A percentile compares a stretch with the other conserved stretches of the same genome.
Conservation (phyloP, 2,888 invertebrate genomes). For the Germaria angustata region DNA sequence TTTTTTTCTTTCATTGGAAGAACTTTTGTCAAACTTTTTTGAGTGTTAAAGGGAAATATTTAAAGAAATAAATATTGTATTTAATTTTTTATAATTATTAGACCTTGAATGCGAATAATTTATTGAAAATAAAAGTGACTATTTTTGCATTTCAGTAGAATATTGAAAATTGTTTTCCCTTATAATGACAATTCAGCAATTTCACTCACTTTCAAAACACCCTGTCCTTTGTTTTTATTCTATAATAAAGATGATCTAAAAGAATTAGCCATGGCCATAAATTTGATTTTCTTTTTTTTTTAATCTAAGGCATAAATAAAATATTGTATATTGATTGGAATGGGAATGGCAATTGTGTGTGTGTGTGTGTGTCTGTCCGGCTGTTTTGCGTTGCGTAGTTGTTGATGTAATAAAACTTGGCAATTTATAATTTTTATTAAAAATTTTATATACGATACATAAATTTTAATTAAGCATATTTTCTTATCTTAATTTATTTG, state of each 20-base stretch:
- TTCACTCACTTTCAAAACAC: neutral
- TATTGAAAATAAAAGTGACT: too few relatives aligned
- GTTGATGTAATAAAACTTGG: conserved; percentile 11
- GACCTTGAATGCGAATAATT: too few relatives aligned
- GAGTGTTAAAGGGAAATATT: too few relatives aligned
- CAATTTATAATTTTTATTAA: conserved; percentile 25
- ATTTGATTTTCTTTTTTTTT: conserved; percentile 20
- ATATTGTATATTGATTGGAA: conserved; percentile 6
- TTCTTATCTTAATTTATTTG: conserved; percentile 12
- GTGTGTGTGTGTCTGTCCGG: neutral
- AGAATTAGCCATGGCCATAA: conserved; percentile 35
- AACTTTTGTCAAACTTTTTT: too few relatives aligned
- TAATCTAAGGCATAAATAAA: neutral
- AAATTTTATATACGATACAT: conserved; percentile 26
- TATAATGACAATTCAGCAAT: too few relatives aligned
- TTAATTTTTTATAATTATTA: too few relatives aligned
- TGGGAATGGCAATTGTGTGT: neutral
- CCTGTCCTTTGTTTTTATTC: conserved; percentile 25
- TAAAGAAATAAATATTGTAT: too few relatives aligned
- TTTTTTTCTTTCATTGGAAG: too few relatives aligned
- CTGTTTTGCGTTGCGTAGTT: neutral
- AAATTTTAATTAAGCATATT: conserved; percentile 58
- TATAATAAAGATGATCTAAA: conserved; percentile 50
- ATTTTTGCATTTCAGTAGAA: too few relatives aligned
- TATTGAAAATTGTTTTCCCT: too few relatives aligned